A percentile compares a stretch with the other conserved stretches of the same genome.
Conservation (phyloP, 2,113 vertebrate genomes). For the Typhlomys cinereus region DNA sequence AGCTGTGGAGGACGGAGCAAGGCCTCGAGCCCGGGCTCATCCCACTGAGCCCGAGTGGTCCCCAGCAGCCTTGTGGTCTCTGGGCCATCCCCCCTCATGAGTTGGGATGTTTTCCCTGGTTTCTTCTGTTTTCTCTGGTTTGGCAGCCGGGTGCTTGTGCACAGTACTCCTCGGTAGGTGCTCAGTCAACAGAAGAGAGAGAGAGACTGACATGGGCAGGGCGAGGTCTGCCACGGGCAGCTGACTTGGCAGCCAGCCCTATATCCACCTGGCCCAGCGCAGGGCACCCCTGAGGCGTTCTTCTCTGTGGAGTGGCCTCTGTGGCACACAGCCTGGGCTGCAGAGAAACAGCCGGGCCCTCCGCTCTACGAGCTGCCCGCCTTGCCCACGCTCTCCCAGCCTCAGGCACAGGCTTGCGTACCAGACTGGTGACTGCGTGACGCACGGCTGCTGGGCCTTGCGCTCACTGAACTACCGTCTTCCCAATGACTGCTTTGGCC, state of each 20-base stretch:
- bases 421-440: slow-evolving; percentile 33
- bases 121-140: neutral
- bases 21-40: neutral
- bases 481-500: slow-evolving; percentile 75
- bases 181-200: too few relatives aligned
- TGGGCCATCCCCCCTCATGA: neutral
- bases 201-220: neutral
- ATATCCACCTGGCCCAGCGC: rapidly evolving
- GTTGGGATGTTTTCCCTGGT: neutral
- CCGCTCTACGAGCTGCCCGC: neutral
- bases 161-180: neutral
- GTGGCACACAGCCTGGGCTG: rapidly evolving
- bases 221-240: too few relatives aligned
- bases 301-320: neutral
- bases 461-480: slow-evolving; percentile 64
- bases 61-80: neutral
- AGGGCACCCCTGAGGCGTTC: rapidly evolving
- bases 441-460: slow-evolving; percentile 38
- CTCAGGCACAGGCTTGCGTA: neutral
- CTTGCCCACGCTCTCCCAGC: neutral
- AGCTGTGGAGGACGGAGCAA: neutral
- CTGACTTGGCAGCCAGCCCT: neutral
- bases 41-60: neutral
- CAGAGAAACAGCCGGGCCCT: neutral
- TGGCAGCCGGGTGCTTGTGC: neutral